Evolutionary conservation across 2,113 vertebrate genomes (phyloP), one percentile per base, ranked within the genome.

Genomic region (Podarcis muralis): DNA sequence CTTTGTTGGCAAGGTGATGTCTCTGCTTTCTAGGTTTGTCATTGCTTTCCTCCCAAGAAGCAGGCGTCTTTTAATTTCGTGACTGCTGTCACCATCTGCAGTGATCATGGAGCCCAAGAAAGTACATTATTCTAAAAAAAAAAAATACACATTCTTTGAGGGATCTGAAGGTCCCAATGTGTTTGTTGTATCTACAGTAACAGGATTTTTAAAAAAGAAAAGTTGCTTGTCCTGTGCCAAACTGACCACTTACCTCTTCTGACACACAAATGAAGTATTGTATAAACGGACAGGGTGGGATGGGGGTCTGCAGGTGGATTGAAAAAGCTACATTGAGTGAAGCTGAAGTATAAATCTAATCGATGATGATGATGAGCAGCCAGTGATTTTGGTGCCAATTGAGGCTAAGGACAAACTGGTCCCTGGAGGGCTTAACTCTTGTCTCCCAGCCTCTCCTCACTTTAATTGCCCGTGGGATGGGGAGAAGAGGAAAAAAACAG

Each of bases 391-490:
- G 13, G 48, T 5, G 57, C 9, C 84, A 25, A 40, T 16, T 4
- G 72, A 62, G 35, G 3, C 48, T n/a, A n/a, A 53, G 5, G 9
- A 59, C 22, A 30, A 25, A 59, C 12, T 3, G 8, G 9, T 27
- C 20, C 35, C 27, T 27, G 27, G 32, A 72, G 5, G 35, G 32
- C 48, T 25, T 74, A 18, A 3, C 9, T 16, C 9, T 27, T 22
- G 6, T 48, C 68, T 75, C 89, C 90, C 85, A 20, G 16, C 72
- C 83, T 83, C 69, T 77, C 86, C 79, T 89, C 76, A 35, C 30
- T 86, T 87, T 80, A 96, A 94, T 94, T 90, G 91, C 89, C 86
- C n/a, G 30, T 92, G 88, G 48, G 11, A 53, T 53, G 48, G 48
- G 48, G 9, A 53, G 48, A 53, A 69, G 7, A 37, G 6, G 25